Evolutionary conservation across 2,113 vertebrate species (phyloP).

Genomic region (Otocyon megalotis): DNA sequence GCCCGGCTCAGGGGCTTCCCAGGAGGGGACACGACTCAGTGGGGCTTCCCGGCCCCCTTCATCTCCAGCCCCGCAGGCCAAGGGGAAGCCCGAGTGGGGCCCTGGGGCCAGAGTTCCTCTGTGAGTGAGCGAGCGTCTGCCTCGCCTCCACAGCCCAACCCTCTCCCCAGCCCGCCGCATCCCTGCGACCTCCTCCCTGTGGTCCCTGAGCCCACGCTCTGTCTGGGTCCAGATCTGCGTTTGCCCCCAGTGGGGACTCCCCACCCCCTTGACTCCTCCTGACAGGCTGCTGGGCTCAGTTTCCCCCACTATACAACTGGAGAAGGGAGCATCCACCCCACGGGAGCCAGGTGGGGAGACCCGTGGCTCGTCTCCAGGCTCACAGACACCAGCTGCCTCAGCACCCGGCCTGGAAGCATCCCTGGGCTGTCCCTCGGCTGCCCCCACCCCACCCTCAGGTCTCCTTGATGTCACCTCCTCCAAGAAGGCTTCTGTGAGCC

Average conservation of each 20-base stretch:
- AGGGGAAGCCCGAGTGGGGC: not conserved
- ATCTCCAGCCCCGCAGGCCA: not conserved
- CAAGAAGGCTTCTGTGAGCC: not conserved
- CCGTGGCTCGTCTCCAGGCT: no score
- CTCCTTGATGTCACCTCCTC: not conserved
- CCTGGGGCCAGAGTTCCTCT: not conserved
- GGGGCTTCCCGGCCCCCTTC: not conserved
- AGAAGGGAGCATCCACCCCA: not conserved
- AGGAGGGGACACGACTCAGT: not conserved
- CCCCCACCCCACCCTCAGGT: no score
- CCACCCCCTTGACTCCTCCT: no score
- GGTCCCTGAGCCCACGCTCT: not conserved
- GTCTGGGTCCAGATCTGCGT: not conserved
- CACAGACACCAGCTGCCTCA: not conserved
- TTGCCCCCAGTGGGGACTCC: no score
- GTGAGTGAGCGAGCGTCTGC: not conserved
- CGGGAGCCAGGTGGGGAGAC: not conserved
- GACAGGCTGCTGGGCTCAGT: not conserved
- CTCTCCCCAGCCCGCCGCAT: not conserved
- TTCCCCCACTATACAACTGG: not conserved
- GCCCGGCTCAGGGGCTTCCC: not conserved
- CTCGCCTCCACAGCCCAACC: not conserved
- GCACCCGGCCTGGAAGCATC: rapidly evolving
- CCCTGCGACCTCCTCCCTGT: not conserved
- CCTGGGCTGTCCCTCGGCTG: rapidly evolving